These are phyloP conservation scores for Morinoia aosen DNA, from an alignment of 2,888 invertebrate species.

Conservation along the genomic window DNA sequence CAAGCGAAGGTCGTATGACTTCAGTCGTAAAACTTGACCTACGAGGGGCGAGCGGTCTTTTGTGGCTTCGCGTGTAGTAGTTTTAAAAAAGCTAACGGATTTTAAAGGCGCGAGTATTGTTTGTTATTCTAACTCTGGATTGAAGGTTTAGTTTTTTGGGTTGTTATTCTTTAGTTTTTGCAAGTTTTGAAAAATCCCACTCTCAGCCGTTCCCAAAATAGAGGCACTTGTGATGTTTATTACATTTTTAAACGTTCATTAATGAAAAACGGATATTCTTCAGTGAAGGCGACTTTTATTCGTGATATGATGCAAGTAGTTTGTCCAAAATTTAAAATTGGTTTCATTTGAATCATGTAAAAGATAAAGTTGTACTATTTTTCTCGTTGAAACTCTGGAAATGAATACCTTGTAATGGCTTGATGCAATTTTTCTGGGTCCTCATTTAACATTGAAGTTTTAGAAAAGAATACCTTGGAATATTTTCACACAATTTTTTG, in stretches of 20 bases:
- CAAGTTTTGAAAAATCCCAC: neutral
- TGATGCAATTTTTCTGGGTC: too few relatives aligned
- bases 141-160: neutral
- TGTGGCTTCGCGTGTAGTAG: neutral
- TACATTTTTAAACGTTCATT: neutral
- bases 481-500: too few relatives aligned
- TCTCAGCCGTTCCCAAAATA: neutral
- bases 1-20: neutral
- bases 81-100: neutral
- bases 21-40: neutral
- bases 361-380: too few relatives aligned
- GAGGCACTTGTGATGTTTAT: neutral
- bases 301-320: too few relatives aligned
- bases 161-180: neutral
- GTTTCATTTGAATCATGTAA: too few relatives aligned
- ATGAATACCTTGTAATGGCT: too few relatives aligned
- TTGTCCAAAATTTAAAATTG: too few relatives aligned
- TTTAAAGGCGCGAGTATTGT: neutral
- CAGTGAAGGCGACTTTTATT: too few relatives aligned
- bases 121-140: neutral
- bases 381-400: too few relatives aligned
- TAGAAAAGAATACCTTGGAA: too few relatives aligned
- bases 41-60: neutral
- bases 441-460: too few relatives aligned
- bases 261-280: neutral